These are phyloP conservation scores for Gavia stellata DNA, from an alignment of 2,113 vertebrate genomes.

Conservation along the genomic window DNA sequence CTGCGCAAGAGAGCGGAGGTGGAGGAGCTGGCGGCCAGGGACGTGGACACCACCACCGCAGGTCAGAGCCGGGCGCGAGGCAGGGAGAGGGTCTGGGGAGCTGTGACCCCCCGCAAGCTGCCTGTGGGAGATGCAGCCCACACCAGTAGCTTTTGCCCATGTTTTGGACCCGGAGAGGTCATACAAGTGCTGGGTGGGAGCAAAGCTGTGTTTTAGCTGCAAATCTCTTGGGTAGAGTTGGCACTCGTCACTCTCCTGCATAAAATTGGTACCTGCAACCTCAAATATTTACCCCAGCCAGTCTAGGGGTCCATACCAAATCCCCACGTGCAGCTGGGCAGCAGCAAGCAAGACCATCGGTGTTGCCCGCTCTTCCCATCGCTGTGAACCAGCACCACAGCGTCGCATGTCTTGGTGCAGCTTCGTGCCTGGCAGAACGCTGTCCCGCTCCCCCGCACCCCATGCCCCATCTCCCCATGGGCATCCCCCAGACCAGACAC, in stretches of 20 bases:
- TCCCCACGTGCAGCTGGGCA: background rate
- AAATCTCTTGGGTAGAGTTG: background rate
- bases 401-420: fast-evolving
- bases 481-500: background rate
- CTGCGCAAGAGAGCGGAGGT: slow-evolving; percentile 85
- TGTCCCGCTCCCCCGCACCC: background rate
- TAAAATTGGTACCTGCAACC: fast-evolving
- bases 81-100: background rate
- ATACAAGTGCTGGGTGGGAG: background rate
- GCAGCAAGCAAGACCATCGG: background rate
- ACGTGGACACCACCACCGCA: slow-evolving; percentile 91
- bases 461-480: background rate
- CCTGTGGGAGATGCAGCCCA: background rate
- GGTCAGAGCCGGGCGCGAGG: slow-evolving; percentile 67
- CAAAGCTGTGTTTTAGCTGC: background rate
- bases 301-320: background rate
- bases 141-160: fast-evolving
- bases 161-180: background rate
- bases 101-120: background rate
- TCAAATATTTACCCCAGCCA: background rate
- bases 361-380: background rate
- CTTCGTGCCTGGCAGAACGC: background rate
- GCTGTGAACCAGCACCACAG: background rate
- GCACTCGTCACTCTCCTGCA: background rate
- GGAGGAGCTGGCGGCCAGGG: slow-evolving; percentile 86